Evolutionary conservation across 2,888 invertebrate genomes (phyloP), one percentile per base, ranked within the genome.

Genomic region (Oligia latruncula): DNA sequence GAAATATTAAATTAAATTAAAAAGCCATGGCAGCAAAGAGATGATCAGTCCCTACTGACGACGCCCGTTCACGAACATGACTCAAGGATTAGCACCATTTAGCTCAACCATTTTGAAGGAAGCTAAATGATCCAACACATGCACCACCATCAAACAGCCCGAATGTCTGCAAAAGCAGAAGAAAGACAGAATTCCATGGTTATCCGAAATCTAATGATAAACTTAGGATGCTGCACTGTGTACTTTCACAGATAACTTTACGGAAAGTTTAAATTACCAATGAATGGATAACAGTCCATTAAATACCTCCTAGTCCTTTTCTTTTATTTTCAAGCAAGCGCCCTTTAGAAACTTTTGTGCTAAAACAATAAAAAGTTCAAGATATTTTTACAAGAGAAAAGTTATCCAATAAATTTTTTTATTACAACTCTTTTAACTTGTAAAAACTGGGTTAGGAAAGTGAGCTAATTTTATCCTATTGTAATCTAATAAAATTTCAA

Each of bases 401-500:
- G 89, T 92, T 92, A 87, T 87, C 84, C 87, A 91, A 92, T 92
- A 90, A 91, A 90, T 91, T 91, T 92, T 89, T 89, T 90, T 91
- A 90, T 91, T 91, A 89, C 82, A 87, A 85, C 77, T 82, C 84
- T 85, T 85, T 81, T 64, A 83, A 87, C 52, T 80, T 78, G 74
- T 64, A 74, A 55, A 76, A 83, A 83, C 40, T 23, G 58, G 74
- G 70, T 40, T 74, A 74, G 23, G 40, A 67, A 70, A 81, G 11
- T 17, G 35, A 71, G 67, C 73, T 20, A 64, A 76, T 85, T 71
- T 77, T 55, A 74, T 74, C 20, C 20, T 65, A 60, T 73, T 85
- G n/a, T n/a, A 49, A 71, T 62, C 1, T 79, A 55, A 66, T 55
- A 55, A 35, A 71, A 62, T 8, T 77, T 71, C 9, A 46, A 71